Conservation (phyloP, 92 coral and sea anemone species). For the Heteractis magnifica region DNA sequence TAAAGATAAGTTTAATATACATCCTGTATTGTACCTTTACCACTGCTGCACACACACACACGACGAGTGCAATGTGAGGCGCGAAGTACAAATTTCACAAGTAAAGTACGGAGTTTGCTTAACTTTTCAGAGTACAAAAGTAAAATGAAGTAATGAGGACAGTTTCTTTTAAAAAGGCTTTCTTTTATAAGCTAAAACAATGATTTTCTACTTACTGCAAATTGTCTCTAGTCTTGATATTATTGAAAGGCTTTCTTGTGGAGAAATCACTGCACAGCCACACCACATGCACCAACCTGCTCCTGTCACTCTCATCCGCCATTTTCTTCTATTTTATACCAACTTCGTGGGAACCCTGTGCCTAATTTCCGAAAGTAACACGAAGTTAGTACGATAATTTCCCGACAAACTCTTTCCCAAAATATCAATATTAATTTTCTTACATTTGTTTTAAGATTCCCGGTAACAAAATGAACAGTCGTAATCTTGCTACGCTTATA, state of each 20-base stretch:
- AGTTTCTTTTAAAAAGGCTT: not conserved
- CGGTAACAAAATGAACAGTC: conserved; percentile 93
- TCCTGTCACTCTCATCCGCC: conserved; percentile 3
- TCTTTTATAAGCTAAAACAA: not conserved
- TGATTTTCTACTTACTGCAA: not conserved
- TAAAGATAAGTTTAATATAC: too few species aligned
- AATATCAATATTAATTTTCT: not conserved
- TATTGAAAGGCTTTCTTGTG: not conserved
- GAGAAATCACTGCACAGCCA: not conserved
- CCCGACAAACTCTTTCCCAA: not conserved
- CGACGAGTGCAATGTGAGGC: too few species aligned
- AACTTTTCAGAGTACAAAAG: too few species aligned
- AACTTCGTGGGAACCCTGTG: conserved; percentile 22
- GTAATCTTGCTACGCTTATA: conserved; percentile 89
- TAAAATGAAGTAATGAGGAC: too few species aligned
- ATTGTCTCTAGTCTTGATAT: not conserved
- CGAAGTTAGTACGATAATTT: conserved; percentile 1
- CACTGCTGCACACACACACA: too few species aligned
- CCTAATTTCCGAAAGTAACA: not conserved
- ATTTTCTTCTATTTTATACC: conserved; percentile 4
- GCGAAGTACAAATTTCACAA: too few species aligned
- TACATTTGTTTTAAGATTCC: conserved; percentile 57
- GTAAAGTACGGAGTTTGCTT: too few species aligned
- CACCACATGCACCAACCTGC: too few species aligned
- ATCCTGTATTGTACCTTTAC: too few species aligned